Percentiles rank a stretch among this genome's conserved stretches.
These are phyloP conservation scores for Thymallus thymallus DNA, from an alignment of 2,113 vertebrate species.

Conservation along the genomic window DNA sequence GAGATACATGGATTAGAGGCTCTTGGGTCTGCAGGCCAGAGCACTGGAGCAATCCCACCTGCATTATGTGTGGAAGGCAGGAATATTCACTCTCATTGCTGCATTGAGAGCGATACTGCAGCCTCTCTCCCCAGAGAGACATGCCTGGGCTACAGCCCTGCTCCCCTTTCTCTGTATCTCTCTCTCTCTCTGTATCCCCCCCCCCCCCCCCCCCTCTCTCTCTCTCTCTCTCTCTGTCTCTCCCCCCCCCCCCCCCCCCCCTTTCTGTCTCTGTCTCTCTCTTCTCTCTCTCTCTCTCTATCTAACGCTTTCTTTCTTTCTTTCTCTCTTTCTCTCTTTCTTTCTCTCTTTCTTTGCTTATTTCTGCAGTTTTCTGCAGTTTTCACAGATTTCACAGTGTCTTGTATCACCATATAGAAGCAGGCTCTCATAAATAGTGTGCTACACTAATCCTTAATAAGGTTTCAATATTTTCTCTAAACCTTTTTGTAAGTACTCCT, in stretches of 20 bases:
- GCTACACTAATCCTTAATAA: neutral
- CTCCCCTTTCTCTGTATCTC: neutral
- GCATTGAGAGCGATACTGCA: constrained; percentile 27
- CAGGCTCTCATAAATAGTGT: neutral
- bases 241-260: neutral
- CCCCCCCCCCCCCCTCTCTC: neutral
- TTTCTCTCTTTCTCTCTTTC: constrained; percentile 2
- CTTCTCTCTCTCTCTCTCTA: neutral
- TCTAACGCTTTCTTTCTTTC: neutral
- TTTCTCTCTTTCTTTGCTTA: neutral
- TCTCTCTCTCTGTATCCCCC: neutral
- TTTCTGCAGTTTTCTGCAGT: neutral
- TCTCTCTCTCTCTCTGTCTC: neutral
- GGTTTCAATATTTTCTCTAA: neutral
- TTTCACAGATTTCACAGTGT: constrained; percentile 3
- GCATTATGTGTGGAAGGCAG: constrained; percentile 6
- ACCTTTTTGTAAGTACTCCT: neutral
- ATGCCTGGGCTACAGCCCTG: neutral
- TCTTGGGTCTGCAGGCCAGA: constrained; percentile 20
- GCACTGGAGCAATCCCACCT: constrained; percentile 27
- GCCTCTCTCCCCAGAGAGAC: constrained; percentile 11
- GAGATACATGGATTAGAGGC: constrained; percentile 49
- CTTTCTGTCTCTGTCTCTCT: neutral
- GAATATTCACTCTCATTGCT: neutral
- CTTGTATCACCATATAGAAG: neutral